Evolutionary conservation across 2,797 vertebrate genomes (phyloP).

Genomic region (Cephalopachus bancanus): DNA sequence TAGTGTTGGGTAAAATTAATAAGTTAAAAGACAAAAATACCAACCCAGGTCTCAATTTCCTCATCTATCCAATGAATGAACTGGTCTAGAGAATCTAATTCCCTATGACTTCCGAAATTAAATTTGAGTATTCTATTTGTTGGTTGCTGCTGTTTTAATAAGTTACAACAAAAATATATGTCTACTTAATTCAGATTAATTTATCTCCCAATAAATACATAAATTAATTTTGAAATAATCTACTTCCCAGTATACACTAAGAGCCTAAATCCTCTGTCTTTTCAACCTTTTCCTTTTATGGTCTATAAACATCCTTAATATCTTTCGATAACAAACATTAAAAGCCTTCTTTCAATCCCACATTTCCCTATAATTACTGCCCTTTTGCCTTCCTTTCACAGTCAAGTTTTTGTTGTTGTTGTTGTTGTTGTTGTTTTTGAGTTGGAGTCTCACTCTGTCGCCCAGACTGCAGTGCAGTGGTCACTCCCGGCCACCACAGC

Average conservation of each 20-base stretch:
- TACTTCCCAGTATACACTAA: background rate
- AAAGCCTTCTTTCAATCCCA: slow-evolving; percentile 7
- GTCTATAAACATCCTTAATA: slow-evolving; percentile 5
- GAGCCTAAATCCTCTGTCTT: background rate
- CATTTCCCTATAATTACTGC: background rate
- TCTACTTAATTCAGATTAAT: slow-evolving; percentile 1
- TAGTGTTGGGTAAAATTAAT: slow-evolving; percentile 42
- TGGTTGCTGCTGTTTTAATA: background rate
- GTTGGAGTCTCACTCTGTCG: too few relatives aligned
- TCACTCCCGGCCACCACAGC: too few relatives aligned
- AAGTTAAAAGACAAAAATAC: slow-evolving; percentile 55
- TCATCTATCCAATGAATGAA: slow-evolving; percentile 11
- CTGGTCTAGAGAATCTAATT: background rate
- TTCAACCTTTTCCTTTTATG: background rate
- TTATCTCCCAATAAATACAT: slow-evolving; percentile 13
- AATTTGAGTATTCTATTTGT: background rate
- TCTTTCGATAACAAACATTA: slow-evolving; percentile 37
- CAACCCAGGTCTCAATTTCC: slow-evolving; percentile 6
- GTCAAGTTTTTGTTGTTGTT: too few relatives aligned
- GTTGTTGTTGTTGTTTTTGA: too few relatives aligned
- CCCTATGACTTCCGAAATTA: slow-evolving; percentile 11
- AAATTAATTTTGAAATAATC: slow-evolving; percentile 39
- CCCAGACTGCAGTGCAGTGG: too few relatives aligned
- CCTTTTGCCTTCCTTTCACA: background rate
- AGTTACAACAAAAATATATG: slow-evolving; percentile 3